Base-by-base conservation (phyloP, 2,113 vertebrate species). In the Mesembrinibis cayennensis region DNA sequence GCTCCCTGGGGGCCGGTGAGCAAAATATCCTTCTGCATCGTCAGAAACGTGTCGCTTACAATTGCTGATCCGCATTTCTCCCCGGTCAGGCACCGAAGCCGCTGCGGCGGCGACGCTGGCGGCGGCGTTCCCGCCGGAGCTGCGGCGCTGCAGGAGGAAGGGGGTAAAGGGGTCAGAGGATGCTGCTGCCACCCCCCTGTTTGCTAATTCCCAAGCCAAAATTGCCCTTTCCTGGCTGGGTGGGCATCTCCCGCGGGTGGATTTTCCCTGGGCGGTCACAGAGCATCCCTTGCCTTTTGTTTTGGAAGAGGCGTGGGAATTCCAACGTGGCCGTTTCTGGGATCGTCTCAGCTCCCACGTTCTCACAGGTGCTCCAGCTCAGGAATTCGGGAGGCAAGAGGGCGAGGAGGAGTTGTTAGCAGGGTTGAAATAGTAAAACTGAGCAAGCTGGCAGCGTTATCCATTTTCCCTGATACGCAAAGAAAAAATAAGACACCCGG, bases 21-120 rank as follows among this genome's bases (percentile, higher is more conserved):
- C 92, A 78, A 90, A 96, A 96, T 59, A 69, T 79, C 87, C 77
- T 86, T 86, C 92, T 95, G 93, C 93, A 52, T 83, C 94, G 69
- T 80, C 89, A 45, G 85, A 78, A 82, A 95, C 11, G 47, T 78
- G 93, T 95, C 97, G 67, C 87, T 88, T 95, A 45, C 77, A 55
- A 73, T 94, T 56, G 52, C 30, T 15, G 25, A 29, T 61, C 53
- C 13, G 79, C 56, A 7, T 79, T 89, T 95, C 90, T 93, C 21
- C 34, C 27, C 16, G 30, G 11, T 47, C 6, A 1, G 13, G 8
- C 27, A 3, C 32, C 9, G 27, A 22, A 23, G 49, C 11, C n/a
- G 9, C 34, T 4, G 44, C 0, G 2, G 6, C 7, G 13, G 17
- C 11, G 11, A 13, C 13, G 71, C 29, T 13, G 38, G 13, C 6